Percentiles rank a stretch among this genome's conserved stretches.
These are phyloP conservation scores for Lynx canadensis DNA, from an alignment of 2,113 vertebrate genomes.

Conservation along the genomic window DNA sequence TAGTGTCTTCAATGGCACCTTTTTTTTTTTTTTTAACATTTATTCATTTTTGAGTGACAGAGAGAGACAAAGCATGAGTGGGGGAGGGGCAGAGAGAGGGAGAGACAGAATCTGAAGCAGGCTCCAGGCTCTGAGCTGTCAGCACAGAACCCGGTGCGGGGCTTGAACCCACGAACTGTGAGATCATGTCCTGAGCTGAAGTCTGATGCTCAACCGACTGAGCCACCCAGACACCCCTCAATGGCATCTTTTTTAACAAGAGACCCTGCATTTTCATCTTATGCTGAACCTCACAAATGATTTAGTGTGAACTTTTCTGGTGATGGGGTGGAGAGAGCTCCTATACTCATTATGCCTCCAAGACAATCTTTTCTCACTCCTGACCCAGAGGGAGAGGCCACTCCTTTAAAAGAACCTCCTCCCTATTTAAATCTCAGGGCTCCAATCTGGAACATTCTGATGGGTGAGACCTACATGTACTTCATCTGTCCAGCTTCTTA, in stretches of 20 bases:
- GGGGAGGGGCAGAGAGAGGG: no score
- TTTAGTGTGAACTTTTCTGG: fast-evolving
- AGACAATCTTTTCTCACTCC: neutral
- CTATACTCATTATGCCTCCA: fast-evolving
- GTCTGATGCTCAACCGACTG: no score
- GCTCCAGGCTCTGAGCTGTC: no score
- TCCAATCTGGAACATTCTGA: neutral
- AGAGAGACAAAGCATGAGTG: no score
- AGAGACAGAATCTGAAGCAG: no score
- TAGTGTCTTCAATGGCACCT: neutral
- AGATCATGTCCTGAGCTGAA: no score
- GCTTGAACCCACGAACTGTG: no score
- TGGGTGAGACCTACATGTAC: fast-evolving
- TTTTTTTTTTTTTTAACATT: neutral
- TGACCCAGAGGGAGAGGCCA: no score
- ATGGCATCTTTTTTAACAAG: neutral
- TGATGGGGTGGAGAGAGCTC: neutral
- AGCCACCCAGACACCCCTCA: no score
- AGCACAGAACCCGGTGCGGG: no score
- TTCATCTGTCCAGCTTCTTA: neutral
- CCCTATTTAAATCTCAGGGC: neutral
- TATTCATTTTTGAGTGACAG: no score
- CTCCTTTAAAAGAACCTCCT: neutral
- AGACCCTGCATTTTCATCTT: neutral
- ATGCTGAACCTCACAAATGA: neutral